Conservation (phyloP, 2,888 invertebrate genomes). For the Tenthredo amoena region DNA sequence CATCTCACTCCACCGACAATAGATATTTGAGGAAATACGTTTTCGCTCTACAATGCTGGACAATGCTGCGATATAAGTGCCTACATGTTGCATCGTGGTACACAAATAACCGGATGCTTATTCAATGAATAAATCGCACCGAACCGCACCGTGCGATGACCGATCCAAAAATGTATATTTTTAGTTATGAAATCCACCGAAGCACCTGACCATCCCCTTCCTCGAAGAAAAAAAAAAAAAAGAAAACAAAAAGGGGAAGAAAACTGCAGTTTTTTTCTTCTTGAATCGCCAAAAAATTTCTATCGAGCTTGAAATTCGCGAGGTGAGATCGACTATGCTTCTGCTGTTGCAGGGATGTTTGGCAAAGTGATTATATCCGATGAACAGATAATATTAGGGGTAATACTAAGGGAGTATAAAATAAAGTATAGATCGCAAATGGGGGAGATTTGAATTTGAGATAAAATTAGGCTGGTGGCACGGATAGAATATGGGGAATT, state of each 20-base stretch:
- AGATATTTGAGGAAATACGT: conserved; percentile 67
- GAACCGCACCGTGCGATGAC: background rate
- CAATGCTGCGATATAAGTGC: conserved; percentile 68
- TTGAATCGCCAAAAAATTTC: background rate
- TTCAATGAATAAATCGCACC: conserved; percentile 59
- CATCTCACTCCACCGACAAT: conserved; percentile 60
- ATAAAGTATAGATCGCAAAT: background rate
- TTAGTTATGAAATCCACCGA: background rate
- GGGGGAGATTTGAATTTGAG: conserved; percentile 35
- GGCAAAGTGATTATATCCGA: conserved; percentile 44
- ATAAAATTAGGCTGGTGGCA: conserved; percentile 37
- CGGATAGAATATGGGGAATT: conserved; percentile 37
- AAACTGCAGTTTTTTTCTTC: background rate
- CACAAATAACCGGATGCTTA: conserved; percentile 69
- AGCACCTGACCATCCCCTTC: conserved; percentile 4
- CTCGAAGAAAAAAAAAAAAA: background rate
- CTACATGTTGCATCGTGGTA: conserved; percentile 65
- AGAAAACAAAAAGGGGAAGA: background rate
- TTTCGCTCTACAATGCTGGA: conserved; percentile 63
- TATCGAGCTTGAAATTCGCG: background rate
- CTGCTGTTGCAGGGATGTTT: background rate
- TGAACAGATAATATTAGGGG: conserved; percentile 39
- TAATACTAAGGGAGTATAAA: background rate
- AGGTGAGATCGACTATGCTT: background rate
- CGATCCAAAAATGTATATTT: conserved; percentile 18